phyloP scores from a whole-genome alignment of 2,113 vertebrate genomes.

The Tinamus guttatus region DNA sequence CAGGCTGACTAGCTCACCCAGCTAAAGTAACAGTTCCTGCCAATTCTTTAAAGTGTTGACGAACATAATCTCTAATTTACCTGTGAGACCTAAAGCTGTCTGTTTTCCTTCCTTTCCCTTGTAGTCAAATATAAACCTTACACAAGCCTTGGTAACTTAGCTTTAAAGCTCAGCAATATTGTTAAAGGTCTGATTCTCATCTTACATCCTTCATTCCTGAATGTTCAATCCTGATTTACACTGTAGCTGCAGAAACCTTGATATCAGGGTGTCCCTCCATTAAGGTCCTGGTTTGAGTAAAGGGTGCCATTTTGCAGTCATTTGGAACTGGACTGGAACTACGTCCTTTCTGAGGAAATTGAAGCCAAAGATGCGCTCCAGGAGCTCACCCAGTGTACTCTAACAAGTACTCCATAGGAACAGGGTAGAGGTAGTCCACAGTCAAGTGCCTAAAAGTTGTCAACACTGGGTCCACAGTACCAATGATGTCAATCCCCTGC shows the following conservation, averaged over 20 bases:
- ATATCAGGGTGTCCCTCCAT: background rate
- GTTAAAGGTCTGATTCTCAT: background rate
- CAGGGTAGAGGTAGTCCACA: background rate
- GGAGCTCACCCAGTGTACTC: background rate
- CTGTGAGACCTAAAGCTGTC: background rate
- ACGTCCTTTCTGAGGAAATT: background rate
- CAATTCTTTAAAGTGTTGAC: background rate
- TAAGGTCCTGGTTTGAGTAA: background rate
- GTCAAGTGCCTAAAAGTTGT: background rate
- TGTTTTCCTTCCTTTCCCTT: background rate
- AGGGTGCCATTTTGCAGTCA: background rate
- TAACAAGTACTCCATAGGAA: background rate
- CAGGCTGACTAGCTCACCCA: background rate
- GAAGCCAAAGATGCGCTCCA: background rate
- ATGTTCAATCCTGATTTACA: background rate
- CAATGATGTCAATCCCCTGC: background rate
- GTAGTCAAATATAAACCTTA: background rate
- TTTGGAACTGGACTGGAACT: background rate
- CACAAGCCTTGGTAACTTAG: background rate
- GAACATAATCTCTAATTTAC: background rate
- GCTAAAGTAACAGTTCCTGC: background rate
- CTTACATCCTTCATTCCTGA: background rate
- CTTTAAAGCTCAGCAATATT: background rate
- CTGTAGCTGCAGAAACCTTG: background rate
- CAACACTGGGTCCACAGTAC: background rate